These are phyloP conservation scores for Zootoca vivipara DNA, from an alignment of 2,113 vertebrate genomes.

Conservation along the genomic window DNA sequence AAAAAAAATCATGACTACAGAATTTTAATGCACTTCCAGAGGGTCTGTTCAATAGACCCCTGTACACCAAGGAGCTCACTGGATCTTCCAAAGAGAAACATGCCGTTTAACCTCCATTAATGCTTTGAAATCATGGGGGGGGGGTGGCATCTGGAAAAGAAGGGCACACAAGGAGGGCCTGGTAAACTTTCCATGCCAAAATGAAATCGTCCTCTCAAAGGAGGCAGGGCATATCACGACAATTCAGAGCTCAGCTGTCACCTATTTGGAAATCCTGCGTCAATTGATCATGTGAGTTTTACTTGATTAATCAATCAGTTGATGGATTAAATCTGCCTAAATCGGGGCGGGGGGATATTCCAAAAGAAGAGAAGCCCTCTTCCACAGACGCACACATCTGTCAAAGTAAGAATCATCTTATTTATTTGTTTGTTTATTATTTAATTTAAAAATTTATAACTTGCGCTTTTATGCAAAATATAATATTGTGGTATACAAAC, in stretches of 20 bases:
- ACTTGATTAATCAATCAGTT: neutral
- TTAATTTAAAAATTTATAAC: too few relatives aligned
- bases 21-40: conserved; percentile 9
- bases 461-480: too few relatives aligned
- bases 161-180: too few relatives aligned
- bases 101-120: neutral
- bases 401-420: neutral
- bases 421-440: too few relatives aligned
- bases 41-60: neutral
- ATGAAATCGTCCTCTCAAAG: neutral
- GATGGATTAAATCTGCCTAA: neutral
- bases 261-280: neutral
- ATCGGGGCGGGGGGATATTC: neutral
- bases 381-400: neutral
- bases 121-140: neutral
- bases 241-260: neutral
- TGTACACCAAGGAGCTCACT: neutral
- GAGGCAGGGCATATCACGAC: neutral
- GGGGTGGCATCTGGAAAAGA: neutral
- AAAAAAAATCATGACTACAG: neutral
- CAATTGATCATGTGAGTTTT: neutral
- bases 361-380: neutral
- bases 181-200: neutral
- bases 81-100: neutral
- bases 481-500: too few relatives aligned